A percentile compares a stretch with the other conserved stretches of the same genome.
Evolutionary conservation across 2,888 invertebrate species (phyloP).

Genomic region (Lepetodrilus schrolli): DNA sequence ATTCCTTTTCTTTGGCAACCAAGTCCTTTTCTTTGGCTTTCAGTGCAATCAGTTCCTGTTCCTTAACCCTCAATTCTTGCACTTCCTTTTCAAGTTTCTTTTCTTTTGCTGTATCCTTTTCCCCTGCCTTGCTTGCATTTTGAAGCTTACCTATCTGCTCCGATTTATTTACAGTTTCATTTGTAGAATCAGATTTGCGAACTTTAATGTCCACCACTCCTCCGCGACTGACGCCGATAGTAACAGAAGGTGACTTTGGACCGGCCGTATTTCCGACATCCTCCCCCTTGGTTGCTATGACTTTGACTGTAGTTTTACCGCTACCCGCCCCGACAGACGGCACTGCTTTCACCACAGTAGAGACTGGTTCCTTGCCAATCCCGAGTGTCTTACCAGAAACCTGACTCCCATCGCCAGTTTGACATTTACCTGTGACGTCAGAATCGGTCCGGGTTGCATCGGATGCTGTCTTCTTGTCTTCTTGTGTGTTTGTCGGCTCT

Average conservation of each 20-base stretch:
- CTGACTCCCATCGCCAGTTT: background rate
- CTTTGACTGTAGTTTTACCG: conserved; percentile 21
- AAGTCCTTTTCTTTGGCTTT: background rate
- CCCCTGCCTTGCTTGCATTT: conserved; percentile 23
- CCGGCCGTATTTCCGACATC: conserved; percentile 6
- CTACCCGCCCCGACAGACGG: background rate
- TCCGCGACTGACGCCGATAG: background rate
- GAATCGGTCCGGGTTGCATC: background rate
- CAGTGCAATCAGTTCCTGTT: conserved; percentile 12
- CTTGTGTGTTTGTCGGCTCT: background rate
- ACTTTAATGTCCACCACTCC: background rate
- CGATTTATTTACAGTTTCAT: background rate
- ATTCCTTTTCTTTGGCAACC: background rate
- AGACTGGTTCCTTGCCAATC: conserved; percentile 6
- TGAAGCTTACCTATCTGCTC: conserved; percentile 4
- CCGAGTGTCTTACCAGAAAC: conserved; percentile 7
- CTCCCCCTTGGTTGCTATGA: background rate
- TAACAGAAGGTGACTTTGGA: background rate
- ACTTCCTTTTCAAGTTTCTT: conserved; percentile 42
- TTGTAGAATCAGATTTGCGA: background rate
- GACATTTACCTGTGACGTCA: conserved; percentile 29
- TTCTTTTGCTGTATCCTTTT: conserved; percentile 33
- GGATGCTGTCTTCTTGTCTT: background rate
- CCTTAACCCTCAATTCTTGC: conserved; percentile 13
- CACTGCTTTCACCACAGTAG: background rate